phyloP scores from a whole-genome alignment of 2,888 invertebrate species.

The Temnothorax unifasciatus region DNA sequence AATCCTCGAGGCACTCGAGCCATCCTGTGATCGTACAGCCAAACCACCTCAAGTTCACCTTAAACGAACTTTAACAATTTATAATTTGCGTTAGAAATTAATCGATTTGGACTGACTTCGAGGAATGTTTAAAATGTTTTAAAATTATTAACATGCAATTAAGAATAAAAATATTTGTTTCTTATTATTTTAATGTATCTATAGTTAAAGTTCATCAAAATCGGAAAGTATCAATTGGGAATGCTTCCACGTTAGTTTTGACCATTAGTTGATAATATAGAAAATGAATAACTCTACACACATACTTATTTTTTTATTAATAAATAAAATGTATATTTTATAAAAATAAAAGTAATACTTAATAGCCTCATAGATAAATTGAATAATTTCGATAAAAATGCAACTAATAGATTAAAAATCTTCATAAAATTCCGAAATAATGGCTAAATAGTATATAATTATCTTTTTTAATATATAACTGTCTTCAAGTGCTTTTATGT shows the following conservation, averaged over 20 bases:
- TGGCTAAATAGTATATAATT: not conserved
- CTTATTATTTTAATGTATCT: not conserved
- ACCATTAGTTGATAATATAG: slow-evolving; percentile 22
- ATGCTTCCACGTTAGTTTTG: not conserved
- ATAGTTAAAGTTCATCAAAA: not conserved
- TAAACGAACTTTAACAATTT: not conserved
- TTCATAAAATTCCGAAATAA: not conserved
- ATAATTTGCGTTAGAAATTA: not conserved
- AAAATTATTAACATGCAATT: not conserved
- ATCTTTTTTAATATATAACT: not conserved
- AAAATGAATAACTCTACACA: not conserved
- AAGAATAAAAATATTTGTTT: not conserved
- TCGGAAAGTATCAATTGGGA: not conserved
- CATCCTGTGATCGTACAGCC: too few relatives aligned
- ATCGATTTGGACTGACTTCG: too few relatives aligned
- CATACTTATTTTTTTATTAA: not conserved
- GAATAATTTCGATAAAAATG: not conserved
- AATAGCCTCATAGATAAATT: not conserved
- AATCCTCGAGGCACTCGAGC: too few relatives aligned
- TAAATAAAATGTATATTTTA: not conserved
- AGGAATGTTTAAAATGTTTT: too few relatives aligned
- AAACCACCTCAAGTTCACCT: not conserved
- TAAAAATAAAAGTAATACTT: not conserved
- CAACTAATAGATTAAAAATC: not conserved
- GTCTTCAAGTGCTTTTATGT: not conserved